Percentiles rank a stretch among this genome's conserved stretches.
These are phyloP conservation scores for Musca vetustissima DNA, from an alignment of 1,140 invertebrate genomes.

Conservation along the genomic window DNA sequence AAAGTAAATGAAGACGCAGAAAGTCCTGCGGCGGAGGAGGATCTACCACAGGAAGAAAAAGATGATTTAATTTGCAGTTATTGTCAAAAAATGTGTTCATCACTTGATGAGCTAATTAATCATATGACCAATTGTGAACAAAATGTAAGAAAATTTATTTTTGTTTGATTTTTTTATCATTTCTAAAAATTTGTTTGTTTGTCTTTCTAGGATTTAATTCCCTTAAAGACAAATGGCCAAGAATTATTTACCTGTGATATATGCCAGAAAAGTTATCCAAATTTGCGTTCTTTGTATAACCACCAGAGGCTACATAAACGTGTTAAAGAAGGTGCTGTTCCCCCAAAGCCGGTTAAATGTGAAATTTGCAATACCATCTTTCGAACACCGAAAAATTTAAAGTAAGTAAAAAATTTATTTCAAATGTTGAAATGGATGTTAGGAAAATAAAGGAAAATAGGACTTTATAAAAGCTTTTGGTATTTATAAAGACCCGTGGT, in stretches of 20 bases:
- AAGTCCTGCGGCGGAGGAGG: not conserved
- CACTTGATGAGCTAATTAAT: too few species aligned
- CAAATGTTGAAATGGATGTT: too few species aligned
- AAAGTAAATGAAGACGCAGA: not conserved
- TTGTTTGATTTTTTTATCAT: not conserved
- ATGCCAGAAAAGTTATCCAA: slow-evolving; percentile 7
- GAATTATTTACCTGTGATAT: not conserved
- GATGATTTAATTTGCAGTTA: slow-evolving; percentile 16
- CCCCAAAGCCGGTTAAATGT: slow-evolving; percentile 48
- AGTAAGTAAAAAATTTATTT: slow-evolving; percentile 27
- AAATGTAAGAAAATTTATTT: too few species aligned
- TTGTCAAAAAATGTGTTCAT: too few species aligned
- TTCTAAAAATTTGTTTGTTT: not conserved
- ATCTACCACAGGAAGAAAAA: slow-evolving; percentile 20
- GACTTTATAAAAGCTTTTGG: too few species aligned
- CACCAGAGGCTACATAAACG: slow-evolving; percentile 8
- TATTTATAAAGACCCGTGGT: too few species aligned
- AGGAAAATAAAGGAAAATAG: too few species aligned
- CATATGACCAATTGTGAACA: too few species aligned
- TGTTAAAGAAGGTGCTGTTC: too few species aligned
- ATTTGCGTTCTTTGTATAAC: not conserved
- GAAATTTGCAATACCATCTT: slow-evolving; percentile 68
- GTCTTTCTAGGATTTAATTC: too few species aligned
- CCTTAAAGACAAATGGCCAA: not conserved
- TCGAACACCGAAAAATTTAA: slow-evolving; percentile 62